Percentiles rank a stretch among this genome's conserved stretches.
Conservation (phyloP, 1,140 invertebrate species). For the Vollenhovia emeryi region DNA sequence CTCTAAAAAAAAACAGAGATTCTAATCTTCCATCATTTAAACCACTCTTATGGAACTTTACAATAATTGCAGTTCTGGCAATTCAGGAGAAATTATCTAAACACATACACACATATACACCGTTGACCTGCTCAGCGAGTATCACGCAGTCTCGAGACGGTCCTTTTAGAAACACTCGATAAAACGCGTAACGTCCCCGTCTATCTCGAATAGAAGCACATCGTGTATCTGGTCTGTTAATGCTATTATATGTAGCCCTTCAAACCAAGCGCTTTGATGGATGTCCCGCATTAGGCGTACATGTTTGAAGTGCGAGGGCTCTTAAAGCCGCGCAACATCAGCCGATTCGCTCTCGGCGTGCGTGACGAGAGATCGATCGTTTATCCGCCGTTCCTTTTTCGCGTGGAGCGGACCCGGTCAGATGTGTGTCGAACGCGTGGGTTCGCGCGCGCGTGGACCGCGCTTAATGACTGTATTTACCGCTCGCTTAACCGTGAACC, state of each 20-base stretch:
- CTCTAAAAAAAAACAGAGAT: neutral
- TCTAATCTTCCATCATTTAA: neutral
- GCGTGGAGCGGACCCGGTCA: conserved; percentile 6
- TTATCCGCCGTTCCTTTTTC: conserved; percentile 29
- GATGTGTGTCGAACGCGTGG: conserved; percentile 31
- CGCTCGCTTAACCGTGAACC: conserved; percentile 55
- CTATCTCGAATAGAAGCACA: neutral
- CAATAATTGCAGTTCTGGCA: neutral
- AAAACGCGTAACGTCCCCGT: neutral
- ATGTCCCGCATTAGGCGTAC: conserved; percentile 38
- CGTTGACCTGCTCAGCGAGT: neutral
- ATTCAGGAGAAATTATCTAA: neutral
- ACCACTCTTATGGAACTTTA: neutral
- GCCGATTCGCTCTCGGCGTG: neutral
- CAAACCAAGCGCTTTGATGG: conserved; percentile 35
- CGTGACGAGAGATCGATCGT: conserved; percentile 41
- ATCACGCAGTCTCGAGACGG: neutral
- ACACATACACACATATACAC: neutral
- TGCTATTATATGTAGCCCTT: conserved; percentile 21
- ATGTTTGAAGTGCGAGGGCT: conserved; percentile 17
- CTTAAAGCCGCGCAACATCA: neutral
- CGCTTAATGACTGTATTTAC: conserved; percentile 62
- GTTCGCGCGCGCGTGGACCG: neutral
- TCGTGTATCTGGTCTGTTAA: neutral
- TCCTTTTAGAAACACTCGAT: conserved; percentile 13